These are phyloP conservation scores for Pristionchus japonicus DNA, from an alignment of 2,888 invertebrate species.

Conservation along the genomic window DNA sequence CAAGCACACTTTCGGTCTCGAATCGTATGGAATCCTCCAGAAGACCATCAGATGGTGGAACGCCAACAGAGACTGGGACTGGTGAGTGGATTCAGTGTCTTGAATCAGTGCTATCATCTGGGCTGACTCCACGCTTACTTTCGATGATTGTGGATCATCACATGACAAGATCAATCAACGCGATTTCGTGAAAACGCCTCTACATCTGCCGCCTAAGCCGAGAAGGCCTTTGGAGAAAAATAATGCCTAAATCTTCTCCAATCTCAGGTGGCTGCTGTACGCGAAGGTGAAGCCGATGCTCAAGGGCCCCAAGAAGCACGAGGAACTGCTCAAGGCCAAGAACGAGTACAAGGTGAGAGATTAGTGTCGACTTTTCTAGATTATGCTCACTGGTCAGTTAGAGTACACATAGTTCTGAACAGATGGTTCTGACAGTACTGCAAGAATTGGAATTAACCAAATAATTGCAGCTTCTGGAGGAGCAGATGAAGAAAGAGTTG, in stretches of 20 bases:
- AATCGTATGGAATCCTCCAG: slow-evolving; percentile 68
- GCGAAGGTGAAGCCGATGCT: slow-evolving; percentile 70
- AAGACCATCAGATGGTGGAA: slow-evolving; percentile 72
- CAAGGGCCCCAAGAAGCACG: slow-evolving; percentile 72
- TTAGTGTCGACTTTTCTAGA: neutral
- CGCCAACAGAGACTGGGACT: slow-evolving; percentile 80
- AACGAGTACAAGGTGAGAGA: slow-evolving; percentile 59
- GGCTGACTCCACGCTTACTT: too few species aligned
- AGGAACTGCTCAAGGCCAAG: slow-evolving; percentile 70
- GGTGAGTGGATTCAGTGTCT: slow-evolving; percentile 75
- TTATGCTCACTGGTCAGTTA: too few species aligned
- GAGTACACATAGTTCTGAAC: too few species aligned
- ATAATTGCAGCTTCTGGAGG: slow-evolving; percentile 83
- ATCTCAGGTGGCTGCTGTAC: slow-evolving; percentile 64
- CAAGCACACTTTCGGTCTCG: slow-evolving; percentile 63
- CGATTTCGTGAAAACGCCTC: too few species aligned
- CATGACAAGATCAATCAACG: too few species aligned
- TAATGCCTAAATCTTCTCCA: neutral
- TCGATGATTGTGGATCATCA: too few species aligned
- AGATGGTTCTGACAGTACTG: slow-evolving; percentile 14
- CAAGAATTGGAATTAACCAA: neutral
- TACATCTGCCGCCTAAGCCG: too few species aligned
- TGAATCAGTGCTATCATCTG: too few species aligned
- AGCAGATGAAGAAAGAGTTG: slow-evolving; percentile 94
- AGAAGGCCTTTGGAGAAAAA: neutral